Evolutionary conservation across 2,888 invertebrate species (phyloP), one percentile per base, ranked within the genome.

Genomic region (Pachycephus smyrnensis): DNA sequence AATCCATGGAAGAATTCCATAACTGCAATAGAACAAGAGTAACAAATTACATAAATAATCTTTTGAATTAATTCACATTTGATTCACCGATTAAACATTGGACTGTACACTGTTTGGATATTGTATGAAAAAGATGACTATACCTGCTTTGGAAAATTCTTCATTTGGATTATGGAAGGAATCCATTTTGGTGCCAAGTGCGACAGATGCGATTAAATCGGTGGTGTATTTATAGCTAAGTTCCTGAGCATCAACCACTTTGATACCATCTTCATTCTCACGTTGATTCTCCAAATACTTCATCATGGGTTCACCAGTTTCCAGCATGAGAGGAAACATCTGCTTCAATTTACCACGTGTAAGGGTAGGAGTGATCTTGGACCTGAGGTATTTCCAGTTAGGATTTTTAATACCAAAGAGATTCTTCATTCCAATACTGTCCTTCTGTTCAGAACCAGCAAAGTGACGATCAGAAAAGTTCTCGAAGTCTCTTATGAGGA

Each of bases 271-370:
- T 4, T 33, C 11, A 55, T 80, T 76, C 0, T 76, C 68, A 9
- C 80, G 76, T 1, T 85, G 84, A 1, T 30, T n/a, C 2, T 83
- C 31, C 12, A 90, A 76, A 71, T 85, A 87, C 11, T 84, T 73
- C 82, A 89, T 86, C 90, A 90, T 89, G 0, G 89, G 88, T 1
- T 86, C 73, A 0, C 90, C 89, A 37, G 91, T 92, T 73, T 92
- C 91, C 69, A 89, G 83, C 86, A 93, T 92, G 40, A 93, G 87
- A 0, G 91, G 91, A 36, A 93, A 91, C 93, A 94, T 93, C 71
- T 86, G 88, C 85, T 92, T 94, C 77, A 94, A 88, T 86, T 94
- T 94, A 32, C 93, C 93, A 1, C 92, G 92, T 1, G 94, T 93
- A 84, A 94, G 93, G 0, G 93, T 92, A 0, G 94, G 94, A 0